phyloP scores from a whole-genome alignment of 2,888 invertebrate species.

The Lucinisca nassula region DNA sequence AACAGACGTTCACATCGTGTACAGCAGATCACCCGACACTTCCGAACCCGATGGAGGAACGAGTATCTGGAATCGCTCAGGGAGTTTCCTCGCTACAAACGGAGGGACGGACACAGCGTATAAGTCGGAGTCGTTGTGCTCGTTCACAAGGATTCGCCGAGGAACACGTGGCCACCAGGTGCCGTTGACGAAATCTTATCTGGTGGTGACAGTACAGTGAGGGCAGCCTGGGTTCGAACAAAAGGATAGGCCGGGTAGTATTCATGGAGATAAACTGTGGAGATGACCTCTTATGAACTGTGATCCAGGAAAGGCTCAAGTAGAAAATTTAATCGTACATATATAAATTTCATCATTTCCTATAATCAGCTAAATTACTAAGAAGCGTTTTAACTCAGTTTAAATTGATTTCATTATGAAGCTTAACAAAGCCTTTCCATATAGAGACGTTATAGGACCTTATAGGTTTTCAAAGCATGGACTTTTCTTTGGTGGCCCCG shows the following conservation, averaged over 20 bases:
- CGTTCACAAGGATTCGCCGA: not conserved
- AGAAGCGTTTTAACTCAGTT: too few relatives aligned
- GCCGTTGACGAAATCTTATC: not conserved
- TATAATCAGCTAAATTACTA: too few relatives aligned
- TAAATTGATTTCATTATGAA: too few relatives aligned
- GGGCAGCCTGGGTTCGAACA: not conserved
- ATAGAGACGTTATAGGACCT: too few relatives aligned
- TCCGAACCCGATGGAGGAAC: not conserved
- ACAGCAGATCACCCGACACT: not conserved
- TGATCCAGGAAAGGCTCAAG: too few relatives aligned
- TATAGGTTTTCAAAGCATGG: too few relatives aligned
- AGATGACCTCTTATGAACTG: not conserved
- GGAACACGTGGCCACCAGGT: slow-evolving; percentile 1
- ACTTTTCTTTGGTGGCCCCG: too few relatives aligned
- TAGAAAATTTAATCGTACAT: too few relatives aligned
- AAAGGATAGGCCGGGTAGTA: not conserved
- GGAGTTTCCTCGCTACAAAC: not conserved
- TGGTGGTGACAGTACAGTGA: not conserved
- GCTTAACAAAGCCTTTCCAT: too few relatives aligned
- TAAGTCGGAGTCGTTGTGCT: slow-evolving; percentile 5
- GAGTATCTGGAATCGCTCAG: not conserved
- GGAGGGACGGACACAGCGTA: not conserved
- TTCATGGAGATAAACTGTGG: not conserved
- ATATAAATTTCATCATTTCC: too few relatives aligned
- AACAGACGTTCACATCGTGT: not conserved